Evolutionary conservation across 2,797 vertebrate species (phyloP).

Genomic region (Acrossocheilus fasciatus): DNA sequence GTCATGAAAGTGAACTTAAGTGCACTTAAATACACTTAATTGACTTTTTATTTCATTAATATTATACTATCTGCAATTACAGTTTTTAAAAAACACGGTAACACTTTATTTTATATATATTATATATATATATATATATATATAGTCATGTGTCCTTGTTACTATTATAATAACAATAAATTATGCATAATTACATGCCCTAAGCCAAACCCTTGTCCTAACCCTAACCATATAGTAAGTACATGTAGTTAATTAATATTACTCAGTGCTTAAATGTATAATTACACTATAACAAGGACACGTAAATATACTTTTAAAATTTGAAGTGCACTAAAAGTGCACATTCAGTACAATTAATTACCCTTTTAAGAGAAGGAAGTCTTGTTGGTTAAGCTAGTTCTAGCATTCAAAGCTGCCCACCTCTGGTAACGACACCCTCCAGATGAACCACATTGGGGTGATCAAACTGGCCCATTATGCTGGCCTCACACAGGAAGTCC

Average conservation of each 20-base stretch:
- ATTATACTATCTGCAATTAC: no score
- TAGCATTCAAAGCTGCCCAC: constrained; percentile 71
- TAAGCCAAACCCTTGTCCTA: neutral
- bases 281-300: no score
- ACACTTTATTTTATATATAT: neutral
- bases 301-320: no score
- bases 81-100: no score
- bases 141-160: neutral
- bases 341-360: no score
- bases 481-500: constrained; percentile 97
- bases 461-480: constrained; percentile 99
- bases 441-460: constrained; percentile 97
- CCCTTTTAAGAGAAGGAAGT: neutral
- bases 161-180: neutral
- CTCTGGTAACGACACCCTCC: constrained; percentile 97
- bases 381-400: neutral
- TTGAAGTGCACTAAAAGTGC: no score
- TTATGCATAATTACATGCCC: neutral
- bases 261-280: no score
- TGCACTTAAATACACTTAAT: neutral
- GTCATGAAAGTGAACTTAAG: neutral
- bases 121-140: no score
- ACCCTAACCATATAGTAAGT: neutral
- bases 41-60: neutral
- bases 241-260: no score